These are phyloP conservation scores for Drosophila borealis DNA, from an alignment of 2,888 invertebrate genomes.

Conservation along the genomic window DNA sequence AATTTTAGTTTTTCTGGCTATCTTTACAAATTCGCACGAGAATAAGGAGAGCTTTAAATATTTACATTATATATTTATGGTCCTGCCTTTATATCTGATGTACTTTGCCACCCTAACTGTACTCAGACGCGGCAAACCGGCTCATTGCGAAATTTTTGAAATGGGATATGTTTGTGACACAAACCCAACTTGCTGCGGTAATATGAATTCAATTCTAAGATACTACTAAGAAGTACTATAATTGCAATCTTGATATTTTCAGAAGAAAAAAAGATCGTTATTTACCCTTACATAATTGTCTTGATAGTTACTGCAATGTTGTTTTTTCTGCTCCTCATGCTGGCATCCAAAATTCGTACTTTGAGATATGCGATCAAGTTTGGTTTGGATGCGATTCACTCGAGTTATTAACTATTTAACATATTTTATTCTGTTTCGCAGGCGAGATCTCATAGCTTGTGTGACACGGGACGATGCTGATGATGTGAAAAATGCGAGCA, in stretches of 20 bases:
- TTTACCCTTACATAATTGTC: neutral
- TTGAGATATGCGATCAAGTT: slow-evolving; percentile 23
- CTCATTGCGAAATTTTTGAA: neutral
- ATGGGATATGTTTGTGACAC: neutral
- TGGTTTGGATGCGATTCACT: slow-evolving; percentile 17
- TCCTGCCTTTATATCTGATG: slow-evolving; percentile 36
- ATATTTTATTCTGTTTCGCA: slow-evolving; percentile 6
- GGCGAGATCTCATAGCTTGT: neutral
- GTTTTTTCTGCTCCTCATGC: slow-evolving; percentile 21
- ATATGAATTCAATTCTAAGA: neutral
- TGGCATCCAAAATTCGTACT: neutral
- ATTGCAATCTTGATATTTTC: neutral
- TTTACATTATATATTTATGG: slow-evolving; percentile 9
- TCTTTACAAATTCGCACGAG: neutral
- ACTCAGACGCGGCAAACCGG: neutral
- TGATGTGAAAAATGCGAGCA: neutral
- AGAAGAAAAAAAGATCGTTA: rapidly evolving
- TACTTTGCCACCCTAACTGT: neutral
- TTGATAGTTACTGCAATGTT: neutral
- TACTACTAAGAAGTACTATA: too few species aligned
- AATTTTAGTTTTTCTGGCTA: slow-evolving; percentile 16
- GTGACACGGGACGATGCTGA: neutral
- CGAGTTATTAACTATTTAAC: neutral
- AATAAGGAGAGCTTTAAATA: rapidly evolving
- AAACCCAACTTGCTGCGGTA: neutral